Percentiles rank a stretch among this genome's conserved stretches.
phyloP scores from a whole-genome alignment of 2,113 vertebrate genomes.

The Actenoides lindsayi region DNA sequence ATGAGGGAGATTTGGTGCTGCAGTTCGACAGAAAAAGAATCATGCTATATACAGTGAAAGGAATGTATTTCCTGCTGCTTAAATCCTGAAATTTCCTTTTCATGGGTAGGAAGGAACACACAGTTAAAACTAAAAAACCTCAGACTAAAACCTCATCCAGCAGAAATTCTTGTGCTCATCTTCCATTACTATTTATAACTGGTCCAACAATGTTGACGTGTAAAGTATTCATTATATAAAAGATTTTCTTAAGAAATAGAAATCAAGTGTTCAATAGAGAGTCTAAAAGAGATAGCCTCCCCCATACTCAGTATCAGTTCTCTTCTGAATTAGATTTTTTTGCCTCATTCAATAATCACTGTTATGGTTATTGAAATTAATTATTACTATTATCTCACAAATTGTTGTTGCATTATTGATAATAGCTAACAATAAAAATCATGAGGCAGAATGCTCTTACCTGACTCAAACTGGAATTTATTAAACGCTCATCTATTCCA shows the following conservation, averaged over 20 bases:
- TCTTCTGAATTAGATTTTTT: not conserved
- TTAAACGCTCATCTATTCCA: not conserved
- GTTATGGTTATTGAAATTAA: not conserved
- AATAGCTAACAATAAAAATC: not conserved
- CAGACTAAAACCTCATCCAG: not conserved
- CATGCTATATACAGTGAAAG: not conserved
- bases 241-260: not conserved
- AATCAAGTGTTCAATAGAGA: not conserved
- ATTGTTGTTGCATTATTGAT: not conserved
- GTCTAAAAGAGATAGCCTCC: not conserved
- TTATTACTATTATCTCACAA: not conserved
- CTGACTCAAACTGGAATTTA: not conserved
- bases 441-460: not conserved
- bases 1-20: not conserved
- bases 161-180: not conserved
- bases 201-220: not conserved
- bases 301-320: rapidly evolving
- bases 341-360: not conserved
- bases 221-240: not conserved
- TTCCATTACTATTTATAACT: not conserved
- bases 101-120: not conserved
- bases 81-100: not conserved
- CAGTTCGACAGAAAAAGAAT: not conserved
- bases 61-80: not conserved
- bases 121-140: not conserved